Evolutionary conservation across 2,888 invertebrate genomes (phyloP).

Genomic region (Sceliomorpha sp.): DNA sequence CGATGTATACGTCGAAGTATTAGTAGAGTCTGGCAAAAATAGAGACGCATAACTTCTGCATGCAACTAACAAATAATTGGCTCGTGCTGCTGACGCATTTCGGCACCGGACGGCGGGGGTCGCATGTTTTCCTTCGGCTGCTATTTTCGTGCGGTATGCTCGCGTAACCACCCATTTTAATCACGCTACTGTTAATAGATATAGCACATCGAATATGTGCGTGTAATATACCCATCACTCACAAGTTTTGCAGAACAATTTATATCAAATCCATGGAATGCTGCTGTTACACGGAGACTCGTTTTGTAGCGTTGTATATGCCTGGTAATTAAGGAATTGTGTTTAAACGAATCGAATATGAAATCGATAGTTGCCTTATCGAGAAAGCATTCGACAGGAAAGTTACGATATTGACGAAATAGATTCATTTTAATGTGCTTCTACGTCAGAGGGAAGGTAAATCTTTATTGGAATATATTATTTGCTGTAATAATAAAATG

Average conservation of each 20-base stretch:
- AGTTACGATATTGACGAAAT: no score
- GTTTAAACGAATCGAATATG: not conserved
- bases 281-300: not conserved
- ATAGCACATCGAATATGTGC: slow-evolving; percentile 5
- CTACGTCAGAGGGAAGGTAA: no score
- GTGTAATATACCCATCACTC: not conserved
- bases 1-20: slow-evolving; percentile 16
- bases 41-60: slow-evolving; percentile 54
- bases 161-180: slow-evolving; percentile 67
- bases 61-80: slow-evolving; percentile 59
- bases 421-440: no score
- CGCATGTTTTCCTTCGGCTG: slow-evolving; percentile 67
- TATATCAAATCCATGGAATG: not conserved
- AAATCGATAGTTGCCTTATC: no score
- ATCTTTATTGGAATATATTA: no score
- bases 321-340: not conserved
- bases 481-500: no score
- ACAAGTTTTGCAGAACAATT: slow-evolving; percentile 8
- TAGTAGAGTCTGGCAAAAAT: slow-evolving; percentile 35
- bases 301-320: not conserved
- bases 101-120: slow-evolving; percentile 32
- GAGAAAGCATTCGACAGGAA: no score
- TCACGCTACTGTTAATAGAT: slow-evolving; percentile 63
- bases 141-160: slow-evolving; percentile 70
- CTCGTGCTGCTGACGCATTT: slow-evolving; percentile 49